Evolutionary conservation across 2,113 vertebrate genomes (phyloP).

Genomic region (Scortum barcoo): DNA sequence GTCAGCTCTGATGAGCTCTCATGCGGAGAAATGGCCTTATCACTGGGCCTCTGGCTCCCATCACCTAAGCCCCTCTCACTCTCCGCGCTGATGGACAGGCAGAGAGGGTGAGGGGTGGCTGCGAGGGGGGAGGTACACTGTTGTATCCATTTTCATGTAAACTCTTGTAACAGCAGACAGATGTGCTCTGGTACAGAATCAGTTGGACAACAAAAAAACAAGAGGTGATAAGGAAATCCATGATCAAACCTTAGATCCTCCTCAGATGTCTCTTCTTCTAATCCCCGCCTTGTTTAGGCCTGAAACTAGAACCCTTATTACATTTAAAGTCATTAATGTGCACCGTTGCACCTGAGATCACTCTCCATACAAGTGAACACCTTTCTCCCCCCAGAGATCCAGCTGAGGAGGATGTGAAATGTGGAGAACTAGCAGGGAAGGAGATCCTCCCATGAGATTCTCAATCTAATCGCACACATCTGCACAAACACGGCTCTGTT

Average conservation of each 20-base stretch:
- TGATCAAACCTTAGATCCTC: background rate
- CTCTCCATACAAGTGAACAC: conserved; percentile 44
- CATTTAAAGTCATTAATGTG: background rate
- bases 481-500: conserved; percentile 75
- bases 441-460: conserved; percentile 67
- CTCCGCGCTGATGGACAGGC: conserved; percentile 68
- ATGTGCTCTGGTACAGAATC: conserved; percentile 31
- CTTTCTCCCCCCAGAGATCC: conserved; percentile 29
- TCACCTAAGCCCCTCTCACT: conserved; percentile 71
- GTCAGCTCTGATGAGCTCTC: conserved; percentile 81
- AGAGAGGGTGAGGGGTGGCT: background rate
- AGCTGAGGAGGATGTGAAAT: conserved; percentile 60
- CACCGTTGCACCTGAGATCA: background rate
- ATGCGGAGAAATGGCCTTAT: conserved; percentile 77
- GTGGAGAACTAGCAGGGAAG: conserved; percentile 53
- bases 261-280: background rate
- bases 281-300: background rate
- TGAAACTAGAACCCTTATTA: background rate
- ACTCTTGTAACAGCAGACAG: conserved; percentile 49
- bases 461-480: conserved; percentile 74
- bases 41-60: conserved; percentile 72
- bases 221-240: background rate
- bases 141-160: conserved; percentile 58
- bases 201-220: background rate
- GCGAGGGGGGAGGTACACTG: conserved; percentile 22